Evolutionary conservation across 2,888 invertebrate species (phyloP).

Genomic region (Ypsolopha sequella): DNA sequence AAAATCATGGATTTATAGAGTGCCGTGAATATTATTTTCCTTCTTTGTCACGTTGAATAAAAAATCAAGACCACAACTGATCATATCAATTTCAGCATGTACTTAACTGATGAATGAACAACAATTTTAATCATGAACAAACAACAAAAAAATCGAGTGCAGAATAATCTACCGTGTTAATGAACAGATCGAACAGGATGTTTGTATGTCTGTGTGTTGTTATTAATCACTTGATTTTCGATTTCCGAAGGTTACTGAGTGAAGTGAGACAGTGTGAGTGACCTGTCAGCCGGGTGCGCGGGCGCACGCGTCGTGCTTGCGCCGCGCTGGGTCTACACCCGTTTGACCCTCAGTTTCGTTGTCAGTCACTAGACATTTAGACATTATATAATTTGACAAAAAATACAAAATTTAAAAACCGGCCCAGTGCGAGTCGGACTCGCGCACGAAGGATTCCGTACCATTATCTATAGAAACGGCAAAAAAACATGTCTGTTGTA

Average conservation of each 20-base stretch:
- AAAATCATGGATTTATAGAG: no score
- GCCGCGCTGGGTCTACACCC: neutral
- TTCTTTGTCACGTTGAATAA: neutral
- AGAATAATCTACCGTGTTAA: constrained; percentile 8
- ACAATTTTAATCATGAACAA: no score
- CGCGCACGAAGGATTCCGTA: no score
- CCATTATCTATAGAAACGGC: no score
- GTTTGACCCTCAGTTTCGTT: neutral
- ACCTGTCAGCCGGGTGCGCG: constrained; percentile 1
- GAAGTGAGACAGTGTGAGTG: constrained; percentile 6
- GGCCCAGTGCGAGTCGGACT: no score
- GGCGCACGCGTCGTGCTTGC: neutral
- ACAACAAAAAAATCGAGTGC: neutral
- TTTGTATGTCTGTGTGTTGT: constrained; percentile 4
- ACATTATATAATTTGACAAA: no score
- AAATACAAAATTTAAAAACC: no score
- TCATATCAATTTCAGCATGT: neutral
- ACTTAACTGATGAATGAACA: neutral
- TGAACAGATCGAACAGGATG: constrained; percentile 13
- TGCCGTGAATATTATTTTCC: no score
- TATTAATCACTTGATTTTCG: constrained; percentile 2
- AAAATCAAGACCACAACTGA: neutral
- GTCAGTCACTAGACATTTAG: neutral
- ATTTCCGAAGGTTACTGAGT: neutral
- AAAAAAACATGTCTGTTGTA: no score